Evolutionary conservation across 2,888 invertebrate genomes (phyloP), one percentile per base, ranked within the genome.

Genomic region (Kuschelorhynchus macadamiae): DNA sequence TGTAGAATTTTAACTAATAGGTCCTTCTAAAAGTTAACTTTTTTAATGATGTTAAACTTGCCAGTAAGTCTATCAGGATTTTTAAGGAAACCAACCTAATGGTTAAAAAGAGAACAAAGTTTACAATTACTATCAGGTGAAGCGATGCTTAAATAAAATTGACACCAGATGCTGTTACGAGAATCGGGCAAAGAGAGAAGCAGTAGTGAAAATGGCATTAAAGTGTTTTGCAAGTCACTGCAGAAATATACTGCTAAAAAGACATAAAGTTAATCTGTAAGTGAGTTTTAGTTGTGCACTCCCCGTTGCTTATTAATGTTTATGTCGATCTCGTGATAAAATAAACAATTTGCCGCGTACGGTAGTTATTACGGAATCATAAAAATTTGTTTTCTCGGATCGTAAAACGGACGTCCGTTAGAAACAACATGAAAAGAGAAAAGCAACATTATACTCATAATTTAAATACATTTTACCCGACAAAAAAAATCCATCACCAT

Each of bases 241-340:
- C 55, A 57, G 57, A 57, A 57, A 57, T 57, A 57, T 57, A 44
- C 57, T 57, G 57, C 44, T 57, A 57, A 57, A 57, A 57, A 57
- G 57, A 46, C 57, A 57, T 57, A 57, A 57, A 57, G 44, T 57
- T 46, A 57, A 46, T 57, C 44, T 57, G 44, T 57, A 57, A 57
- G 44, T 57, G 57, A 57, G 33, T 57, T 32, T 44, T 18, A 46
- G 57, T 44, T 11, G 44, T 18, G 46, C 44, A 46, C 57, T 57
- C 57, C 46, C 57, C 57, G 57, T 57, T 57, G 57, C 57, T 46
- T 57, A 57, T 44, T 57, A 57, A 57, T 46, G 46, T 57, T 57
- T 57, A 57, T 46, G 57, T n/a, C 32, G 7, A 11, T 41, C 18
- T 25, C 57, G 44, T 16, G 57, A 57, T 57, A 57, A 57, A 57